These are phyloP conservation scores for Euphydryas editha DNA, from an alignment of 2,888 invertebrate species.

Conservation along the genomic window DNA sequence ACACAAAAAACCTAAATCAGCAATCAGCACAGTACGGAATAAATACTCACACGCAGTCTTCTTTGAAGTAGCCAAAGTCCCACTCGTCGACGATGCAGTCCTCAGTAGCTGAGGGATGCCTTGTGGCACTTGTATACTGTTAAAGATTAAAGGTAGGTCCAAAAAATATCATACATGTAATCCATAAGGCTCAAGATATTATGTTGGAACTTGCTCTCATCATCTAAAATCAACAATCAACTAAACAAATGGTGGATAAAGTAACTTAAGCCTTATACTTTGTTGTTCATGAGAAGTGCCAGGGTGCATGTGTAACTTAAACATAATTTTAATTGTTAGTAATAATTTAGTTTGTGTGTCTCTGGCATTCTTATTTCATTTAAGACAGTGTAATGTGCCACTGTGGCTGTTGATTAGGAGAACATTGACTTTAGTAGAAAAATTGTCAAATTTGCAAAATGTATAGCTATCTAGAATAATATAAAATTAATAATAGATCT, in stretches of 20 bases:
- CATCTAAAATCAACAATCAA: background rate
- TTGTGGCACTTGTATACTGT: slow-evolving; percentile 60
- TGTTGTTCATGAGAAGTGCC: slow-evolving; percentile 7
- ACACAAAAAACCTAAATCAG: slow-evolving; percentile 89
- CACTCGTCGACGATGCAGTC: slow-evolving; percentile 78
- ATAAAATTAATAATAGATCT: slow-evolving; percentile 43
- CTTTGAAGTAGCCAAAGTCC: slow-evolving; percentile 94
- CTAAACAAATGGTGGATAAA: slow-evolving; percentile 13
- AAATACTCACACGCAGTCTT: slow-evolving; percentile 98
- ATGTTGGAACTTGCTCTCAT: background rate
- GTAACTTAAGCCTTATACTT: slow-evolving; percentile 32
- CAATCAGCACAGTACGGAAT: slow-evolving; percentile 93
- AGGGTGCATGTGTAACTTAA: slow-evolving; percentile 17
- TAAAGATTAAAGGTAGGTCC: slow-evolving; percentile 65
- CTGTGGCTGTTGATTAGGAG: slow-evolving; percentile 48
- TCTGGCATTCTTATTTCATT: slow-evolving; percentile 12
- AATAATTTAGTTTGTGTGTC: slow-evolving; percentile 12
- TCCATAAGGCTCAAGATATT: slow-evolving; percentile 26
- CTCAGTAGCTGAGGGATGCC: slow-evolving; percentile 65
- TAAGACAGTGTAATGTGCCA: slow-evolving; percentile 57
- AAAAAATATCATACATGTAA: slow-evolving; percentile 51
- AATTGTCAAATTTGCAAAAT: slow-evolving; percentile 24
- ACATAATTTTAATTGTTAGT: slow-evolving; percentile 24
- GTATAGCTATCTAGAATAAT: slow-evolving; percentile 51
- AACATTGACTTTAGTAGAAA: slow-evolving; percentile 21